A percentile compares a stretch with the other conserved stretches of the same genome.
These are phyloP conservation scores for Rhagoletis pomonella DNA, from an alignment of 1,140 invertebrate species.

Conservation along the genomic window DNA sequence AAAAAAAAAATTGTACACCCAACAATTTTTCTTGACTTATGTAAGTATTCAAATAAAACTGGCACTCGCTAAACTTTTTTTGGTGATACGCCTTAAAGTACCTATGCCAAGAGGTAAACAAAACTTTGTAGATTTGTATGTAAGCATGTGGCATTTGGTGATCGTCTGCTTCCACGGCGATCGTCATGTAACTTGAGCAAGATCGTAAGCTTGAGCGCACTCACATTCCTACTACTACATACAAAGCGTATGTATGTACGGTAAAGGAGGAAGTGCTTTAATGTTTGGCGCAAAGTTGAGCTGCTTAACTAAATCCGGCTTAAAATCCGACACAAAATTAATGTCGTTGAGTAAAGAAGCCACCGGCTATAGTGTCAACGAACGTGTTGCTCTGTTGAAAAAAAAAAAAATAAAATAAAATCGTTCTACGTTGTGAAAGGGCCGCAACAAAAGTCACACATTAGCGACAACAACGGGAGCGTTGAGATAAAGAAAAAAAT, in stretches of 20 bases:
- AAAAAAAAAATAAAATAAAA: not conserved
- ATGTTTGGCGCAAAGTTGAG: constrained; percentile 63
- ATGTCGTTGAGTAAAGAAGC: constrained; percentile 70
- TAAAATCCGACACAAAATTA: constrained; percentile 73
- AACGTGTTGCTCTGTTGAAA: constrained; percentile 19
- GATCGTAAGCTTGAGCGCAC: constrained; percentile 22
- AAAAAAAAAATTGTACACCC: too few relatives aligned
- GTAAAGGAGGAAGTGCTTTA: constrained; percentile 51
- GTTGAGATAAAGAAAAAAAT: not conserved
- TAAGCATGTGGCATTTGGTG: not conserved
- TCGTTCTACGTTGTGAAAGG: constrained; percentile 12
- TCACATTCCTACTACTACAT: not conserved
- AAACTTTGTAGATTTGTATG: not conserved
- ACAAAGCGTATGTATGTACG: not conserved
- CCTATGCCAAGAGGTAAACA: too few relatives aligned
- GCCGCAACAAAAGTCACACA: constrained; percentile 73
- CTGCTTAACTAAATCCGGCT: constrained; percentile 74
- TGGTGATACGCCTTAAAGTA: too few relatives aligned
- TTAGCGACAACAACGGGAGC: constrained; percentile 61
- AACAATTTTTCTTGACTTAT: too few relatives aligned
- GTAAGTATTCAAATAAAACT: too few relatives aligned
- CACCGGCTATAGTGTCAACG: constrained; percentile 29
- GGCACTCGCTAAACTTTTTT: too few relatives aligned
- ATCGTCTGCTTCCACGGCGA: constrained; percentile 7
- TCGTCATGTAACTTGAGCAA: constrained; percentile 47